These are phyloP conservation scores for Osmerus eperlanus DNA, from an alignment of 2,113 vertebrate species.

Conservation along the genomic window DNA sequence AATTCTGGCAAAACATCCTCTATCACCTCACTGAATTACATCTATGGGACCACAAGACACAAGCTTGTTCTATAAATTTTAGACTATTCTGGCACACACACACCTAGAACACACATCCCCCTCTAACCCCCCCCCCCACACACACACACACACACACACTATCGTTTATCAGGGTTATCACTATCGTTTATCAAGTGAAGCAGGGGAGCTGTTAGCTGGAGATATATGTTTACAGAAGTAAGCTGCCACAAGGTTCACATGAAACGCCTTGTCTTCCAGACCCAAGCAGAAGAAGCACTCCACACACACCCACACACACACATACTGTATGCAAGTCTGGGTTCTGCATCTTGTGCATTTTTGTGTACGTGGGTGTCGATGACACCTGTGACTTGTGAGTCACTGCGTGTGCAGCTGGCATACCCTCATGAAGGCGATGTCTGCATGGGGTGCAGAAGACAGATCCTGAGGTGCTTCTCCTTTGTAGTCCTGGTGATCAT, in stretches of 20 bases:
- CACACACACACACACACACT: not conserved
- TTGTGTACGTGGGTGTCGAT: not conserved
- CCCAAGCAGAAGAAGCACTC: slow-evolving; percentile 1
- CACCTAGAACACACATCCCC: no score
- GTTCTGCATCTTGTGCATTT: not conserved
- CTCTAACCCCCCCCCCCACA: not conserved
- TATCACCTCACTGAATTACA: not conserved
- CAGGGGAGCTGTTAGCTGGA: not conserved
- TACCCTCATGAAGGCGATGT: slow-evolving; percentile 88
- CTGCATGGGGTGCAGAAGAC: slow-evolving; percentile 85
- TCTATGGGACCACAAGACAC: not conserved
- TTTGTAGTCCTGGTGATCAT: slow-evolving; percentile 84
- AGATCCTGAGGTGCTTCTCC: slow-evolving; percentile 81
- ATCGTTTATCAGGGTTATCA: no score
- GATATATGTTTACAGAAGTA: not conserved
- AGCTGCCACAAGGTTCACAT: not conserved
- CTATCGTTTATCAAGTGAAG: slow-evolving; percentile 4
- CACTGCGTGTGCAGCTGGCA: not conserved
- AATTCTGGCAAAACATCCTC: not conserved
- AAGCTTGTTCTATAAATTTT: slow-evolving; percentile 15
- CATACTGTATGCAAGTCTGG: not conserved
- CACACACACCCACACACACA: not conserved
- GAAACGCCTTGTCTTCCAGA: slow-evolving; percentile 6
- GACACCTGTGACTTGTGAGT: not conserved
- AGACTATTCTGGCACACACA: not conserved